A percentile compares a stretch with the other conserved stretches of the same genome.
These are phyloP conservation scores for Octodonta nipae DNA, from an alignment of 2,888 invertebrate genomes.

Conservation along the genomic window DNA sequence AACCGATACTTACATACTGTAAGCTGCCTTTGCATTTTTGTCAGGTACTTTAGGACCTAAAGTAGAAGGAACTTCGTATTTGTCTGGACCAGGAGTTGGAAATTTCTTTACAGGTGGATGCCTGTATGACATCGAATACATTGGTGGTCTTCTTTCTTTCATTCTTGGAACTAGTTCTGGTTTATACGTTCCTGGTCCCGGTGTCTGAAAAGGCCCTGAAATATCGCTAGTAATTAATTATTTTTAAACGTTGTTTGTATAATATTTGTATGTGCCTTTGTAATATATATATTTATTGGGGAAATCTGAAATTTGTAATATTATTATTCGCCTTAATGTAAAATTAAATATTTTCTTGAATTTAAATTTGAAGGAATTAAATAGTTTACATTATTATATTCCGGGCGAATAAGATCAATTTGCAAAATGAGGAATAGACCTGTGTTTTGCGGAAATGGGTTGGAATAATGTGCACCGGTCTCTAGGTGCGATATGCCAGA, in stretches of 20 bases:
- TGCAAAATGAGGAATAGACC: too few relatives aligned
- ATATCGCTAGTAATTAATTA: slow-evolving; percentile 3
- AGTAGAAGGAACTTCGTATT: slow-evolving; percentile 41
- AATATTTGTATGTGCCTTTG: background rate
- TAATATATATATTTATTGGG: background rate
- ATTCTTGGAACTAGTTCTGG: slow-evolving; percentile 44
- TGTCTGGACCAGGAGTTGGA: slow-evolving; percentile 47
- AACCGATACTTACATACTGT: slow-evolving; percentile 37
- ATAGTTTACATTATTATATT: too few relatives aligned
- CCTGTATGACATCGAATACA: slow-evolving; percentile 43
- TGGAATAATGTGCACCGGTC: too few relatives aligned
- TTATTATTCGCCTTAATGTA: too few relatives aligned
- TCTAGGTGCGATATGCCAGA: too few relatives aligned
- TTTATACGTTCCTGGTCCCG: slow-evolving; percentile 52
- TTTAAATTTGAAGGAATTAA: too few relatives aligned
- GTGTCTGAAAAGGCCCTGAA: slow-evolving; percentile 33
- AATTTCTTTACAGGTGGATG: slow-evolving; percentile 22
- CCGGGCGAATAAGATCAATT: too few relatives aligned
- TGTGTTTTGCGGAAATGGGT: too few relatives aligned
- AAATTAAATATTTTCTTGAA: too few relatives aligned
- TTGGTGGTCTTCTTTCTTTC: slow-evolving; percentile 43
- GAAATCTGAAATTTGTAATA: too few relatives aligned
- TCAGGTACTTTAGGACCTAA: slow-evolving; percentile 42
- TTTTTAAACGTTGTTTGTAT: too few relatives aligned
- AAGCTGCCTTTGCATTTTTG: slow-evolving; percentile 37